phyloP scores from a whole-genome alignment of 2,797 vertebrate genomes.

The Myotis myotis region DNA sequence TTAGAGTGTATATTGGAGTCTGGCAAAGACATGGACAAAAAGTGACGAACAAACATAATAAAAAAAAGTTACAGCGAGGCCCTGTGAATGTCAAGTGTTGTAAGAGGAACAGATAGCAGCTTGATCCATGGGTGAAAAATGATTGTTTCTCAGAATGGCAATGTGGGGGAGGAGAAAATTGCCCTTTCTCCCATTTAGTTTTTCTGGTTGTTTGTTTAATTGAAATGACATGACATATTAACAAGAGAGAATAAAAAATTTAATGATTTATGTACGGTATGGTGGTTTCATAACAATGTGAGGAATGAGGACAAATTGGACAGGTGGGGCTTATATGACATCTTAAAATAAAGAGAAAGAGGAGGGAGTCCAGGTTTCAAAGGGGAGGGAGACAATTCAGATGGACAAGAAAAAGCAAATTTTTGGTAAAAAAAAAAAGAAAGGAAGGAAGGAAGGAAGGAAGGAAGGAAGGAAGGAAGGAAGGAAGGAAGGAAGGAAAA shows the following conservation, averaged over 20 bases:
- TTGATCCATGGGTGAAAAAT: background rate
- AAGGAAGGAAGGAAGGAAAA: no score
- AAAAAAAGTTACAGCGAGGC: background rate
- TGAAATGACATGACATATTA: background rate
- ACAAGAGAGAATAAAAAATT: background rate
- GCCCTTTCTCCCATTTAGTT: background rate
- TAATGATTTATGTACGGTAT: background rate
- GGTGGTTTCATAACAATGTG: background rate
- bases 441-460: no score
- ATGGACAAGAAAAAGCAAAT: background rate
- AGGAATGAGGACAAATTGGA: background rate
- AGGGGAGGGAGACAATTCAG: background rate
- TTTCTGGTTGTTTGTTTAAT: background rate
- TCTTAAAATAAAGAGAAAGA: background rate
- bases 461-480: no score
- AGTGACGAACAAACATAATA: background rate
- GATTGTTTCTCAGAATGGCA: background rate
- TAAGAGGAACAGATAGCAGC: background rate
- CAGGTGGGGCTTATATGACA: background rate
- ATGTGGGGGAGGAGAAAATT: background rate
- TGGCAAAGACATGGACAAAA: conserved; percentile 50
- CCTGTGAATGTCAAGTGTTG: background rate
- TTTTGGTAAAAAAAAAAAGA: background rate
- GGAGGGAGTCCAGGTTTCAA: background rate
- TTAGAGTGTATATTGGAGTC: background rate